These are phyloP conservation scores for Trichosurus vulpecula DNA, from an alignment of 2,797 vertebrate species.

Conservation along the genomic window DNA sequence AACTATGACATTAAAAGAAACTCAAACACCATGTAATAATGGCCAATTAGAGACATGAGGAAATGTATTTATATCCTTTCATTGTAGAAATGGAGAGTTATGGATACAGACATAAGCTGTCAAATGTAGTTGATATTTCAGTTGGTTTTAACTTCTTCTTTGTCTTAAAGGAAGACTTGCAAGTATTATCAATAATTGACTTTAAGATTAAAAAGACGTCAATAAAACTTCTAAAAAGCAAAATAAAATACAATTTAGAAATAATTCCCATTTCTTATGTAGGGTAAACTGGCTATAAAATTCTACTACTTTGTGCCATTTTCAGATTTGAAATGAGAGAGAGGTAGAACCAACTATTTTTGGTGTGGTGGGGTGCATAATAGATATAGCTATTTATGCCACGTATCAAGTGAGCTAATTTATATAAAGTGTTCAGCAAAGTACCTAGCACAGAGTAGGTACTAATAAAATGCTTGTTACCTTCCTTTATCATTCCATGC, in stretches of 20 bases:
- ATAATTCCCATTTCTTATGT: not conserved
- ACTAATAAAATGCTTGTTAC: not conserved
- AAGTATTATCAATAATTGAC: not conserved
- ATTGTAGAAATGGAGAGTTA: not conserved
- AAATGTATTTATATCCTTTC: not conserved
- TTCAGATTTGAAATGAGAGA: not conserved
- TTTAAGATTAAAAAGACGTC: too few species aligned
- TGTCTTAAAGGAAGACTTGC: not conserved
- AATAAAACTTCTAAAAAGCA: not conserved
- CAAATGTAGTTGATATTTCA: not conserved
- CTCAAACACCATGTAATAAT: not conserved
- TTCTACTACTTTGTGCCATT: not conserved
- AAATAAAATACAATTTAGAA: not conserved
- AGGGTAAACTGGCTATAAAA: not conserved
- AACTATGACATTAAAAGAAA: not conserved
- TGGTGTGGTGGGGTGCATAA: too few species aligned
- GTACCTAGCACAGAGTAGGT: not conserved
- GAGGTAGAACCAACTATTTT: too few species aligned
- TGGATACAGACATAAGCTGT: not conserved
- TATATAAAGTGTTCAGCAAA: too few species aligned
- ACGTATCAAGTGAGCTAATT: too few species aligned
- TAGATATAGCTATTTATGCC: too few species aligned
- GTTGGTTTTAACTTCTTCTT: not conserved
- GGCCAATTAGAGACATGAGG: not conserved
- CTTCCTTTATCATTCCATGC: not conserved